phyloP scores from a whole-genome alignment of 64 coral and sea anemone genomes.

The Montipora sp. region DNA sequence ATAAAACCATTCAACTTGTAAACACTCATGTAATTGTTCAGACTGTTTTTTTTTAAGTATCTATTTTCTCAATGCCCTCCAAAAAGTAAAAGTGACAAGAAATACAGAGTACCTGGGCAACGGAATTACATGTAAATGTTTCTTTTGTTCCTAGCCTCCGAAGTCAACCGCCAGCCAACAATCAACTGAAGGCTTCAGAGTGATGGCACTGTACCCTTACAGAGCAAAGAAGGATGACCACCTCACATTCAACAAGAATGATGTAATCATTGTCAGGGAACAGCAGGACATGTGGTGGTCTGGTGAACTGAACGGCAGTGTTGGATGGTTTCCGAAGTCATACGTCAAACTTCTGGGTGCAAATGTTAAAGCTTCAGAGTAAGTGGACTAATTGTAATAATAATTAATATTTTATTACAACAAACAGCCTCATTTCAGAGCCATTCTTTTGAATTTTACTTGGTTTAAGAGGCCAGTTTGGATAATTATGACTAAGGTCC shows the following conservation, averaged over 20 bases:
- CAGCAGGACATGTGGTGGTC: slow-evolving; percentile 98
- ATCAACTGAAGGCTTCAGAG: slow-evolving; percentile 66
- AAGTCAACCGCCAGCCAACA: slow-evolving; percentile 18
- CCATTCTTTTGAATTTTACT: no score
- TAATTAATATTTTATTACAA: no score
- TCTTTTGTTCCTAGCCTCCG: slow-evolving; percentile 30
- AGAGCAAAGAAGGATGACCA: slow-evolving; percentile 82
- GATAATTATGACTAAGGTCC: no score
- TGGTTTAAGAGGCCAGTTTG: no score
- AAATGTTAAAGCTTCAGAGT: neutral
- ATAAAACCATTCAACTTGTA: no score
- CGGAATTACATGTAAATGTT: neutral
- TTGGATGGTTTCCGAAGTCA: slow-evolving; percentile 97
- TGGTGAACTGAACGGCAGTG: slow-evolving; percentile 87
- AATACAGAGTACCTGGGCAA: no score
- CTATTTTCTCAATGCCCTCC: no score
- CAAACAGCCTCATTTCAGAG: no score
- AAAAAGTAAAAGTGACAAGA: no score
- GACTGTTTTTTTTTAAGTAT: no score
- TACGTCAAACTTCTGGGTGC: slow-evolving; percentile 80
- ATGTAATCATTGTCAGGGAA: slow-evolving; percentile 80
- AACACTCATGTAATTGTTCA: no score
- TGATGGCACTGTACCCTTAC: slow-evolving; percentile 83
- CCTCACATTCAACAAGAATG: slow-evolving; percentile 92
- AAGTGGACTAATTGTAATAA: neutral